Evolutionary conservation across 64 coral and sea anemone genomes (phyloP).

Genomic region (Pocillopora verrucosa): DNA sequence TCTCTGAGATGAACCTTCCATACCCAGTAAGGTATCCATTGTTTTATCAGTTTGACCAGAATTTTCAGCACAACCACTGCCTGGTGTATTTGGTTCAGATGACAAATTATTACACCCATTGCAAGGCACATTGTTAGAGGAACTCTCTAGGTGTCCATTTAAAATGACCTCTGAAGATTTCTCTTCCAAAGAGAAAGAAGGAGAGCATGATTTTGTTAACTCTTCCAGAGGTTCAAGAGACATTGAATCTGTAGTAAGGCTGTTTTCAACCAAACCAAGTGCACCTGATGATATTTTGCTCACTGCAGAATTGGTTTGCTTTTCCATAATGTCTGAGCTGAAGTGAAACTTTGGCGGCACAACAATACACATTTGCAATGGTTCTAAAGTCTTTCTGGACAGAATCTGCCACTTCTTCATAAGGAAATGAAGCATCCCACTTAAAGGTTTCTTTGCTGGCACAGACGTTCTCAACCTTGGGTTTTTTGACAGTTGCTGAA

Average conservation of each 20-base stretch:
- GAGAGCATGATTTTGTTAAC: not conserved
- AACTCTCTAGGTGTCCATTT: not conserved
- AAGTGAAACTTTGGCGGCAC: slow-evolving; percentile 52
- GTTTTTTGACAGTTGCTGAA: slow-evolving; percentile 86
- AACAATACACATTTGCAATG: slow-evolving; percentile 50
- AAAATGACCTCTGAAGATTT: not conserved
- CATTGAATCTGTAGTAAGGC: not conserved
- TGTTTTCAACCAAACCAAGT: slow-evolving; percentile 6
- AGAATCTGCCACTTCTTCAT: slow-evolving; percentile 79
- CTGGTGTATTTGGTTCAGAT: not conserved
- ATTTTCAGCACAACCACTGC: not conserved
- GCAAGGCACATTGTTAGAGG: not conserved
- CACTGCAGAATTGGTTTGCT: not conserved
- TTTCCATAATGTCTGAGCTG: slow-evolving; percentile 1
- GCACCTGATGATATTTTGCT: not conserved
- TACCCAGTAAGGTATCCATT: not conserved
- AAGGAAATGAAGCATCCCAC: slow-evolving; percentile 72
- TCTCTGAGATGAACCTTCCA: not conserved
- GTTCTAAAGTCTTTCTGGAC: slow-evolving; percentile 40
- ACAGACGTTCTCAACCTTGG: slow-evolving; percentile 85
- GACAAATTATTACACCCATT: not conserved
- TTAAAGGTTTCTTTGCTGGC: slow-evolving; percentile 77
- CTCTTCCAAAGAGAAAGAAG: not conserved
- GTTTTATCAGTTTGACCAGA: not conserved
- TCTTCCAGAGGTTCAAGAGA: slow-evolving; percentile 7